These are phyloP conservation scores for Naso thynnoides DNA, from an alignment of 2,797 vertebrate genomes.

Conservation along the genomic window DNA sequence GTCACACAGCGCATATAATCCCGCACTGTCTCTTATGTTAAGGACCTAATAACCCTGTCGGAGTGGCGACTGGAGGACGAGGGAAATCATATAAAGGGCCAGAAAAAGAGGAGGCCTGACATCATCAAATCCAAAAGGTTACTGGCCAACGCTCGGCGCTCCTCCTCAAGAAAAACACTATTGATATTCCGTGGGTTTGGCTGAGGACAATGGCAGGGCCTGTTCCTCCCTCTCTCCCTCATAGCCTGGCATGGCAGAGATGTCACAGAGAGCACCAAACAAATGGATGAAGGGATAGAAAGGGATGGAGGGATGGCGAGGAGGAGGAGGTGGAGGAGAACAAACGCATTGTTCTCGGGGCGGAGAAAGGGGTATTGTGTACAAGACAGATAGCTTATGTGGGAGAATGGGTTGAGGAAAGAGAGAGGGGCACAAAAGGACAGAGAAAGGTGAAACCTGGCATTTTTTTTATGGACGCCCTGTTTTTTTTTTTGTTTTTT, in stretches of 20 bases:
- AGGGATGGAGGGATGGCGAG: conserved; percentile 70
- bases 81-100: conserved; percentile 63
- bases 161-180: conserved; percentile 78
- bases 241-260: conserved; percentile 84
- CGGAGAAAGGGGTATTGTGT: conserved; percentile 85
- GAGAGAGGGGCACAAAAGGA: conserved; percentile 58
- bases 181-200: conserved; percentile 80
- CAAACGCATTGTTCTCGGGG: conserved; percentile 82
- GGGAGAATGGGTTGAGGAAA: conserved; percentile 49
- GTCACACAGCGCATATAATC: conserved; percentile 49
- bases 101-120: conserved; percentile 71
- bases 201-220: conserved; percentile 76
- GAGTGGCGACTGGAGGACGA: conserved; percentile 34
- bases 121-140: conserved; percentile 86
- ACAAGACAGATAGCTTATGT: conserved; percentile 76
- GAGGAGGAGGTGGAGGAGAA: conserved; percentile 78
- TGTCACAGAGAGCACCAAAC: conserved; percentile 86
- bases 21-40: conserved; percentile 34
- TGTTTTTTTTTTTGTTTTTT: conserved; percentile 28
- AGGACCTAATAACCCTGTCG: conserved; percentile 32
- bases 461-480: conserved; percentile 53
- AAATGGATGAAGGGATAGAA: conserved; percentile 78
- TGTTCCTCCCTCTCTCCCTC: conserved; percentile 81
- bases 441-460: conserved; percentile 73
- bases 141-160: conserved; percentile 77